Base-by-base conservation (phyloP, 1,140 invertebrate species). In the Elymnias hypermnestra region DNA sequence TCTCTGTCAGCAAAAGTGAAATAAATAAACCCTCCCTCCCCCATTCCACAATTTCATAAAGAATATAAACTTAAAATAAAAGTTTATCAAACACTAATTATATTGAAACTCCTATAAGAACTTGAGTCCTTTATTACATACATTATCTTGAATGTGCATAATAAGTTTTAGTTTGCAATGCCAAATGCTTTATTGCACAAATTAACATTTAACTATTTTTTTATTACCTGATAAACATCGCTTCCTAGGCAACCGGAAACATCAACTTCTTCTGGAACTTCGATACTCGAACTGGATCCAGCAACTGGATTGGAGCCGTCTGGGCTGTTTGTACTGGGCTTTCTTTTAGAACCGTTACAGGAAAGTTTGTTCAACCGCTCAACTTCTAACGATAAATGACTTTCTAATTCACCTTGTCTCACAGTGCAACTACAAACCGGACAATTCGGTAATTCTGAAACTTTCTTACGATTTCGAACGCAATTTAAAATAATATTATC, bases 351-450 rank as follows among this genome's bases (percentile, higher is more conserved):
- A 36, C 63, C 67, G 33, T 62, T 57, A 36, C 38, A 45, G 6
- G 74, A 77, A 4, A 86, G 38, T 44, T 86, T 87, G 10, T 79
- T 66, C 8, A 87, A 37, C 15, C 76, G 65, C n/a, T 86, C 83
- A 21, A 86, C 57, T 63, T 87, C 84, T 15, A 86, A 53, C 8
- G 63, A 26, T 9, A 87, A 63, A 57, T 87, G 86, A 5, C 57
- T 55, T 6, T 85, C 82, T 5, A 87, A 56, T 45, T 87, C 86
- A 0, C 76, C 76, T 1, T 82, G 69, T 3, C 84, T 33, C 17
- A 87, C 67, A 0, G 86, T 87, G 55, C 86, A 87, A 29, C 82
- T 83, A 43, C 86, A 87, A 0, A 86, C 77, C 0, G 86, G 86
- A 59, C 86, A 87, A 48, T 75, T 82, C 0, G 82, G 71, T 2